Base-by-base conservation (phyloP, 2,797 vertebrate species). In the Acanthornis magna region DNA sequence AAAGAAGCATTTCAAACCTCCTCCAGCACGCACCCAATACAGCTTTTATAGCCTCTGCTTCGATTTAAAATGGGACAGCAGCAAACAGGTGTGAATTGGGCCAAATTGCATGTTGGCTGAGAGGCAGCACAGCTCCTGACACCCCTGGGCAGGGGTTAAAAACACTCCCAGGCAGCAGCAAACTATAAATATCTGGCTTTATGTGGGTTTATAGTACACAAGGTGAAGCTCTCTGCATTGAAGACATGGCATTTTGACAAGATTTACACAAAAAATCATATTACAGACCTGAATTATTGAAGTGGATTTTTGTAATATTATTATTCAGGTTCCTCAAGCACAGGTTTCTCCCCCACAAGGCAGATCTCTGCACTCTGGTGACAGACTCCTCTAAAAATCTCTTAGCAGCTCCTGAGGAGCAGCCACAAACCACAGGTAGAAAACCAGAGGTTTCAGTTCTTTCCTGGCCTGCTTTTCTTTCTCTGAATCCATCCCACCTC, bases 1-100 rank as follows among this genome's bases (percentile, higher is more conserved):
- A 50, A 84, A 94, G 67, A 1, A 72, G n/a, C 13, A 66, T 55
- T 87, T 82, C 74, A 89, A 80, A 75, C 79, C 79, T 89, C 70
- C 83, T 76, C 81, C 67, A n/a, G 47, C 40, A 2, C 2, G 9
- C n/a, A 51, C n/a, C 50, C 65, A 67, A 11, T 25, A 43, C 48
- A 45, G 62, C 40, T 73, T 83, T 78, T 70, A 66, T 6, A 57
- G 62, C 3, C 32, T 82, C 63, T 42, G 15, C 51, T 88, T 26
- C 32, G n/a, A 50, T 63, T 76, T 38, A 53, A 72, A 94, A 34
- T 4, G 15, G 29, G 42, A 61, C 47, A 88, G 47, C 30, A 74
- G 72, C 63, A 89, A 68, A 50, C 79, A 50, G 18, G 7, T 9
- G 13, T 11, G 40, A 78, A 60, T 30, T 42, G 53, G 55, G 55